phyloP scores from a whole-genome alignment of 1,140 invertebrate genomes.

The Trichonephila clavata region DNA sequence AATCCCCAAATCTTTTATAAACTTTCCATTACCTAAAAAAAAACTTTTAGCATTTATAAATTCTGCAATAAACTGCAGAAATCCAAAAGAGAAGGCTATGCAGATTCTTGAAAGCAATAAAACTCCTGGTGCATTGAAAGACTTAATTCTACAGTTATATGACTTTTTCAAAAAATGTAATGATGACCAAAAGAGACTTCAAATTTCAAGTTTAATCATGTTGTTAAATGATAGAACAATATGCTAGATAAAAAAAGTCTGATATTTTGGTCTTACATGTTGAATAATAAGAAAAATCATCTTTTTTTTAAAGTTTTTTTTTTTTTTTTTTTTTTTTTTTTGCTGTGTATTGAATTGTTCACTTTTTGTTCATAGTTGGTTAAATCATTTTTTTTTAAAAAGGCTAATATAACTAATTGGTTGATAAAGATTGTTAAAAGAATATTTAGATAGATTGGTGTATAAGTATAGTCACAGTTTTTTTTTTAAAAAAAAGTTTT shows the following conservation, averaged over 20 bases:
- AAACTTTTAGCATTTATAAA: slow-evolving; percentile 10
- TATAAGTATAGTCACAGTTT: too few species aligned
- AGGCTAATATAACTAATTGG: too few species aligned
- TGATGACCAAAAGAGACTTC: background rate
- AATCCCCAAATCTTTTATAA: background rate
- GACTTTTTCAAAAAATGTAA: slow-evolving; percentile 17
- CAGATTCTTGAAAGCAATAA: background rate
- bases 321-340: too few species aligned
- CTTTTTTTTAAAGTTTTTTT: too few species aligned
- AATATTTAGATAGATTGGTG: too few species aligned
- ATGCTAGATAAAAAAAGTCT: background rate
- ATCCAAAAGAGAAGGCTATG: background rate
- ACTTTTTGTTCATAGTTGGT: too few species aligned
- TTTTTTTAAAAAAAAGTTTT: too few species aligned
- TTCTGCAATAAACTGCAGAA: background rate
- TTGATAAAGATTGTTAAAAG: too few species aligned
- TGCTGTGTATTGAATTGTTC: too few species aligned
- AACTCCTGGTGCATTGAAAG: slow-evolving; percentile 36
- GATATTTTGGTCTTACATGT: too few species aligned
- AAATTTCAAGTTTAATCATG: background rate
- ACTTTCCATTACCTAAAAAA: background rate
- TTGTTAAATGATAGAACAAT: background rate
- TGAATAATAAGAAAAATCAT: too few species aligned
- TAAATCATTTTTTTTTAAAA: too few species aligned
- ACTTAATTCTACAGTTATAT: slow-evolving; percentile 28